These are phyloP conservation scores for Goniozus legneri DNA, from an alignment of 1,140 invertebrate species.

Conservation along the genomic window DNA sequence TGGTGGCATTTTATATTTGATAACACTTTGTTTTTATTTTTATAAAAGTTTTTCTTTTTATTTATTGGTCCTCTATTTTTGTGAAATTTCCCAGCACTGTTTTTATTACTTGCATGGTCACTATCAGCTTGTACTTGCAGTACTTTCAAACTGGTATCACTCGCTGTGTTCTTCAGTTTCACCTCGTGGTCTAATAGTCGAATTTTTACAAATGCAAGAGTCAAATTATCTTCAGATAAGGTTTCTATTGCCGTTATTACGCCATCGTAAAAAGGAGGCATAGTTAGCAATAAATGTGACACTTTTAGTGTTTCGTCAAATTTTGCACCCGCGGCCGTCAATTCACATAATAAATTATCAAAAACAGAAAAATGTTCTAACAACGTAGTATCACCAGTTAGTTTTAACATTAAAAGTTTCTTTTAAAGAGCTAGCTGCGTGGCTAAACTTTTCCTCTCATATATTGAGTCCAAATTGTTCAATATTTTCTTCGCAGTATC, in stretches of 20 bases:
- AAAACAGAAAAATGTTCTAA: conserved; percentile 34
- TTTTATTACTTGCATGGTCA: neutral
- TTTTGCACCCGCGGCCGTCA: neutral
- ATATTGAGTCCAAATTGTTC: conserved; percentile 37
- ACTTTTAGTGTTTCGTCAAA: neutral
- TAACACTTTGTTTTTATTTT: neutral
- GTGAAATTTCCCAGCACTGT: neutral
- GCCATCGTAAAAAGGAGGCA: neutral
- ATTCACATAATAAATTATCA: neutral
- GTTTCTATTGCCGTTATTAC: conserved; percentile 4
- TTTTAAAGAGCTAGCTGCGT: conserved; percentile 43
- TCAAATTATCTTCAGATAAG: neutral
- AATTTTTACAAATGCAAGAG: neutral
- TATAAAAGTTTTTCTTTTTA: neutral
- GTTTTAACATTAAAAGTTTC: conserved; percentile 38
- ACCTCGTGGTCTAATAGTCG: neutral
- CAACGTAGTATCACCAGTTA: conserved; percentile 35
- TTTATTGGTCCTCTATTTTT: neutral
- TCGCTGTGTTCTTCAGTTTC: no score
- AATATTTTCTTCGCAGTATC: conserved; percentile 36
- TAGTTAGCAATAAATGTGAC: neutral
- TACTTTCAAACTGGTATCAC: no score
- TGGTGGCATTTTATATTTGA: no score
- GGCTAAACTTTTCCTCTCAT: conserved; percentile 44
- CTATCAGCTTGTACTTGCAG: neutral